phyloP scores from a whole-genome alignment of 2,888 invertebrate species.

The Meteorus cinctellus region DNA sequence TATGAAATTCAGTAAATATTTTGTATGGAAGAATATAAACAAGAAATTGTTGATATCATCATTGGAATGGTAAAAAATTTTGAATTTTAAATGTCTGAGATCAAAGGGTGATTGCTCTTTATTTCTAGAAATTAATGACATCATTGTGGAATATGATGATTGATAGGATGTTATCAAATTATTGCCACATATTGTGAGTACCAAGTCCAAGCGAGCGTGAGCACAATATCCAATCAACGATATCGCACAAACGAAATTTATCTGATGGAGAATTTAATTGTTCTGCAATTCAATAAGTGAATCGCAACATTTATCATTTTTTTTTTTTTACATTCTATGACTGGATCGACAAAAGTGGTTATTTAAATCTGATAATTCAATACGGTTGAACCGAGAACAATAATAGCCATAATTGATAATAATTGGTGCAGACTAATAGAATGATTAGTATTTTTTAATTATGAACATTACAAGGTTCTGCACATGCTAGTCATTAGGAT shows the following conservation, averaged over 20 bases:
- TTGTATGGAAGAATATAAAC: not conserved
- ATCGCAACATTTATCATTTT: not conserved
- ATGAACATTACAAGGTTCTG: not conserved
- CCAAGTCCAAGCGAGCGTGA: not conserved
- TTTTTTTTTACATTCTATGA: not conserved
- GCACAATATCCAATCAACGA: not conserved
- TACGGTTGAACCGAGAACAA: not conserved
- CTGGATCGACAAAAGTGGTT: not conserved
- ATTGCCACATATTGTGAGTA: not conserved
- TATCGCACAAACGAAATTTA: not conserved
- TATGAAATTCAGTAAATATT: not conserved
- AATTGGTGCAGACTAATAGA: not conserved
- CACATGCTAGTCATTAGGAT: conserved; percentile 6
- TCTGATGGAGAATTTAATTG: not conserved
- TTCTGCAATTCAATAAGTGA: not conserved
- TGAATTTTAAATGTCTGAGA: not conserved
- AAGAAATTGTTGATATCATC: not conserved
- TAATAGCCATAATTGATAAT: not conserved
- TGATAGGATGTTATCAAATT: not conserved
- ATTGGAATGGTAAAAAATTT: not conserved
- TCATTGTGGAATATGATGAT: not conserved
- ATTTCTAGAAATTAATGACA: not conserved
- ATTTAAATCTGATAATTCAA: not conserved
- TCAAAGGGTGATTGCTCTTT: not conserved
- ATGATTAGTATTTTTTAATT: conserved; percentile 10